Conservation (phyloP, 2,113 vertebrate species). For the Ochotona princeps region DNA sequence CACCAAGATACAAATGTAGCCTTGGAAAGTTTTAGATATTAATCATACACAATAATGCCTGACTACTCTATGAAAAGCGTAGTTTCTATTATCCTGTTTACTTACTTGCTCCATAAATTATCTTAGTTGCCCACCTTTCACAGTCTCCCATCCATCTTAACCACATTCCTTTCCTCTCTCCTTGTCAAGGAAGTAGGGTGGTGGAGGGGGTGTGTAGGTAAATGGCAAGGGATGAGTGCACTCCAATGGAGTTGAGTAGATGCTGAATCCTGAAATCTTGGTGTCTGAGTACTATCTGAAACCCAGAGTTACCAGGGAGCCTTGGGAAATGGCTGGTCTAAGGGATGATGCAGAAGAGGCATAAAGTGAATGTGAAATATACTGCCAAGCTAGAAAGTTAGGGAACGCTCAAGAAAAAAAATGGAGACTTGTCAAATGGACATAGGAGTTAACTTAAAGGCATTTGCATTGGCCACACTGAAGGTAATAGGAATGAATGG, state of each 20-base stretch:
- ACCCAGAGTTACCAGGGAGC: neutral
- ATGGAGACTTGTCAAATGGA: neutral
- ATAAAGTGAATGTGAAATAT: neutral
- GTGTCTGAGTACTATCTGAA: neutral
- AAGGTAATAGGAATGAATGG: neutral
- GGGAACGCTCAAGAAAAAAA: neutral
- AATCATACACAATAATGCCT: neutral
- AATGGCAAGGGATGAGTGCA: neutral
- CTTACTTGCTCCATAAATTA: no score
- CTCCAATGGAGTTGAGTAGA: neutral
- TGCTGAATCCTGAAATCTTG: neutral
- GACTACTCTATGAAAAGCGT: no score
- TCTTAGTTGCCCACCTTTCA: no score
- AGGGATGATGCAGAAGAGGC: neutral
- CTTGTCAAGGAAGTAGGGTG: neutral
- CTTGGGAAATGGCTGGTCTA: constrained; percentile 30
- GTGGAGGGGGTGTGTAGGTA: neutral
- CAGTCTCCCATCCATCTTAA: no score
- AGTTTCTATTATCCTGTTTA: no score
- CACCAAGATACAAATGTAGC: neutral
- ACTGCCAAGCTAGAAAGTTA: neutral
- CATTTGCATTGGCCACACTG: neutral
- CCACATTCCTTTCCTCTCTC: neutral
- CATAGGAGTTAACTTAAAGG: neutral
- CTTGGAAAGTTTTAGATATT: neutral